Evolutionary conservation across 64 coral and sea anemone genomes (phyloP).

Genomic region (Montipora efflorescens): DNA sequence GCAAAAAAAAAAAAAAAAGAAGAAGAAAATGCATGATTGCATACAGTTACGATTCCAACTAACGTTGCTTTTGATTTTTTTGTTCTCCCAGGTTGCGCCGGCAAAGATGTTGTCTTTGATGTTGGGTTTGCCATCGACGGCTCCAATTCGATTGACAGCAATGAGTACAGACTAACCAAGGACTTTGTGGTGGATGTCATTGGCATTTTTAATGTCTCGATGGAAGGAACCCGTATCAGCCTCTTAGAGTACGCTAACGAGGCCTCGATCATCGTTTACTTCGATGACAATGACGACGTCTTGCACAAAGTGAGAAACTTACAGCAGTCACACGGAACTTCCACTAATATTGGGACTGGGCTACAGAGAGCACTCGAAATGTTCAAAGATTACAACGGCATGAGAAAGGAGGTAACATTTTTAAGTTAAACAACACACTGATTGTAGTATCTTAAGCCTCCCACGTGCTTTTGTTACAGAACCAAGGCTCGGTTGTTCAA

Average conservation of each 20-base stretch:
- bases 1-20: too few species aligned
- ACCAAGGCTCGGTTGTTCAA: too few species aligned
- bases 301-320: slow-evolving; percentile 54
- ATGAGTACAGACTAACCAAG: slow-evolving; percentile 77
- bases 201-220: slow-evolving; percentile 59
- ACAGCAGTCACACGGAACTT: background rate
- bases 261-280: slow-evolving; percentile 33
- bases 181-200: slow-evolving; percentile 87
- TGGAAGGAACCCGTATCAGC: slow-evolving; percentile 54
- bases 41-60: too few species aligned
- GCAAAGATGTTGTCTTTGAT: slow-evolving; percentile 51
- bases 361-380: slow-evolving; percentile 14
- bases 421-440: too few species aligned
- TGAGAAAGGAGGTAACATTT: slow-evolving; percentile 14
- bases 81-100: slow-evolving; percentile 55
- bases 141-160: slow-evolving; percentile 70
- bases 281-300: slow-evolving; percentile 31
- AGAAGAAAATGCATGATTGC: too few species aligned
- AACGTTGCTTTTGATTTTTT: background rate
- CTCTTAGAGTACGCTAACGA: slow-evolving; percentile 55
- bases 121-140: slow-evolving; percentile 85
- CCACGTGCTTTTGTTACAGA: too few species aligned
- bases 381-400: background rate
- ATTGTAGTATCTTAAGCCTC: too few species aligned
- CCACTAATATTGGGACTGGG: slow-evolving; percentile 56